A percentile compares a stretch with the other conserved stretches of the same genome.
Conservation (phyloP, 2,888 invertebrate genomes). For the Callyntrura guangdongensis region DNA sequence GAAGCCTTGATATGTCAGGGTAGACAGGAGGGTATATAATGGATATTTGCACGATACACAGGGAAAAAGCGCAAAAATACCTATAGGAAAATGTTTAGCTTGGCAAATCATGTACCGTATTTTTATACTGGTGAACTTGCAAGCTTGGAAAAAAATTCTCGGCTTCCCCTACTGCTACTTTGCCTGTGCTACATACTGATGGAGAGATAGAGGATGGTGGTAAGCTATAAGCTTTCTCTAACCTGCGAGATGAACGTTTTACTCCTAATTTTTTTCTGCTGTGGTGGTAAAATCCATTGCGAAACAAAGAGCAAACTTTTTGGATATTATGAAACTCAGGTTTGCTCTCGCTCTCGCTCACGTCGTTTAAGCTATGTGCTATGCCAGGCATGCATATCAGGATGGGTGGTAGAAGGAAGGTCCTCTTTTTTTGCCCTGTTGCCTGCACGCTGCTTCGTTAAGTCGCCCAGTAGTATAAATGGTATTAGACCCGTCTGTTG, state of each 20-base stretch:
- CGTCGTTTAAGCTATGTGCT: background rate
- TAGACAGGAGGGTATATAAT: background rate
- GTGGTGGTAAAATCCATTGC: slow-evolving; percentile 18
- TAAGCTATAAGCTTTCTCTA: too few relatives aligned
- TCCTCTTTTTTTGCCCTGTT: slow-evolving; percentile 50
- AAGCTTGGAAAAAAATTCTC: too few relatives aligned
- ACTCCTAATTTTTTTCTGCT: too few relatives aligned
- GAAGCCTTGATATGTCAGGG: background rate
- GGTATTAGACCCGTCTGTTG: background rate
- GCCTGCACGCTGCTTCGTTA: background rate
- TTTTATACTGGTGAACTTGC: too few relatives aligned
- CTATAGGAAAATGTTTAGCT: too few relatives aligned
- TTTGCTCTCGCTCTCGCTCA: background rate
- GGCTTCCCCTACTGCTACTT: too few relatives aligned
- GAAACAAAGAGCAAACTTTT: slow-evolving; percentile 11
- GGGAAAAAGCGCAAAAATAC: too few relatives aligned
- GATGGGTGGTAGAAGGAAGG: background rate
- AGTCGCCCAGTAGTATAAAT: background rate
- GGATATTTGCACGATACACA: too few relatives aligned
- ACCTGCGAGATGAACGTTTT: too few relatives aligned
- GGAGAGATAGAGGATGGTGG: too few relatives aligned
- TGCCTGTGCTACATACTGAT: too few relatives aligned
- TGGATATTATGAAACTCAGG: background rate
- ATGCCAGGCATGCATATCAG: background rate
- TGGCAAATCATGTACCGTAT: too few relatives aligned